phyloP scores from a whole-genome alignment of 2,113 vertebrate species.

The Tachuris rubrigastra region DNA sequence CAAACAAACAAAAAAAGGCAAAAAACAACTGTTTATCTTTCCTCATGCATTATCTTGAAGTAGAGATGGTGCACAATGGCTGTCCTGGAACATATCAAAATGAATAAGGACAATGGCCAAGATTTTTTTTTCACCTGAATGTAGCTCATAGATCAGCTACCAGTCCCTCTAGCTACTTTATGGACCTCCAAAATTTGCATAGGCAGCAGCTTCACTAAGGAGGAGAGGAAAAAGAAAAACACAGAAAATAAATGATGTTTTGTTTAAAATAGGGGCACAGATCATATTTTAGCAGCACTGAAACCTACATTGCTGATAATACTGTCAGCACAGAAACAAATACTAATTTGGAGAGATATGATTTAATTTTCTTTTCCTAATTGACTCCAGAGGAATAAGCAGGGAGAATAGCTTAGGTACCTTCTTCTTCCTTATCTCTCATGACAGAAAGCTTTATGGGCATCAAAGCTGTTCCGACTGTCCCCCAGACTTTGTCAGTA shows the following conservation, averaged over 20 bases:
- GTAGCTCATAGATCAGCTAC: not conserved
- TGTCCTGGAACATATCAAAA: not conserved
- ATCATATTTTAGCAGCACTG: not conserved
- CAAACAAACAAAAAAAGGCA: too few species aligned
- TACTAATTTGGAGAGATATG: not conserved
- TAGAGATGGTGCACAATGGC: not conserved
- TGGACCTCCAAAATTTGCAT: not conserved
- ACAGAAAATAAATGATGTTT: not conserved
- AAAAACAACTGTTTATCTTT: not conserved
- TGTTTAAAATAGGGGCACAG: not conserved
- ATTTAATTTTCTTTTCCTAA: not conserved
- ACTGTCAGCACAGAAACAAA: not conserved
- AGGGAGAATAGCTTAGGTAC: not conserved
- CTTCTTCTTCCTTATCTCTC: not conserved
- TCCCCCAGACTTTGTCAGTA: slow-evolving; percentile 18
- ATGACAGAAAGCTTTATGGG: not conserved
- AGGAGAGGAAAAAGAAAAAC: not conserved
- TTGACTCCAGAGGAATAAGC: not conserved
- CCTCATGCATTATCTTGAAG: not conserved
- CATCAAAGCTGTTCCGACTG: not conserved
- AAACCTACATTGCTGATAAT: not conserved
- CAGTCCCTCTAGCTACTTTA: not conserved
- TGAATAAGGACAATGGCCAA: not conserved
- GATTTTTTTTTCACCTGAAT: not conserved
- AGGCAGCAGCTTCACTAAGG: not conserved